Base-by-base conservation (phyloP, 2,113 vertebrate species). In the Macquaria australasica region DNA sequence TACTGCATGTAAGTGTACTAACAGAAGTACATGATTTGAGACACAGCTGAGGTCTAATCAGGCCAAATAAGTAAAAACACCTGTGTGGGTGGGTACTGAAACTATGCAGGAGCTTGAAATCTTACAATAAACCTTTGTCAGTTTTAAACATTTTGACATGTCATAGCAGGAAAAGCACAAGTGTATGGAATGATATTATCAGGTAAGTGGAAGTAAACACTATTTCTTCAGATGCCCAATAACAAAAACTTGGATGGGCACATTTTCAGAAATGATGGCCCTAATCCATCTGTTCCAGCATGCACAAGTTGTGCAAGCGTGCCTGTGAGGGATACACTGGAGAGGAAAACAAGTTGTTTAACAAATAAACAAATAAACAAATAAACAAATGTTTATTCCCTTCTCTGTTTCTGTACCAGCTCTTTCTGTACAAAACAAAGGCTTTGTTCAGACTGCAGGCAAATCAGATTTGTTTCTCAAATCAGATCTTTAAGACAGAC, bases 331-430 rank as follows among this genome's bases (percentile, higher is more conserved):
- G 1, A 45, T 34, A 48, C 41, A 64, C 9, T 8, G 3, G 68
- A 37, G 72, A 59, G 34, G 68, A 82, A 86, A 86, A 67, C 74
- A 68, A n/a, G n/a, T n/a, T n/a, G n/a, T n/a, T n/a, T n/a, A n/a
- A n/a, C n/a, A n/a, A n/a, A n/a, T n/a, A n/a, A n/a, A n/a, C n/a
- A n/a, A n/a, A n/a, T n/a, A n/a, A n/a, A n/a, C n/a, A n/a, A n/a
- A n/a, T n/a, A n/a, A n/a, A n/a, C n/a, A n/a, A n/a, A 34, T 50
- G 74, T 62, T 62, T 82, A 56, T 64, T 69, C 16, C 45, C 63
- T 14, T 56, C 34, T 21, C n/a, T 71, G 39, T 84, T 28, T 71
- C 67, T 10, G 15, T 77, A 25, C 28, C 31, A 25, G 48, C 23
- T 45, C 45, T 45, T 48, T 43, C 43, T 43, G 60, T 55, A 45